Evolutionary conservation across 92 coral and sea anemone genomes (phyloP).

Genomic region (Muricea muricata): DNA sequence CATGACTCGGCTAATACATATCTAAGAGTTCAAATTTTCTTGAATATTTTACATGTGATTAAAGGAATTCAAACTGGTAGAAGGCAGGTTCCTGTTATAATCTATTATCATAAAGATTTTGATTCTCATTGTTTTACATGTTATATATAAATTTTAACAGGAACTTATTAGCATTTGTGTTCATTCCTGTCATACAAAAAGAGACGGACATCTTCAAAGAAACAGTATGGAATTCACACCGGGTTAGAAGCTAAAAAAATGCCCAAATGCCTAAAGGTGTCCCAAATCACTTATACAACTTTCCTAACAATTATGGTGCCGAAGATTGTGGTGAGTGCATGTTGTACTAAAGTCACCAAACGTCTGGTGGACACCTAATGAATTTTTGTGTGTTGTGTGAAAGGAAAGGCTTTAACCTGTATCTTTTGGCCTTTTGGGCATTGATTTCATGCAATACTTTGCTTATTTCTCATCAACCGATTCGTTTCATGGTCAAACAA

Average conservation of each 20-base stretch:
- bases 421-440: neutral
- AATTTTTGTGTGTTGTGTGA: too few species aligned
- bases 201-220: too few species aligned
- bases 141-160: too few species aligned
- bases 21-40: too few species aligned
- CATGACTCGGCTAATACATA: too few species aligned
- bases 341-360: neutral
- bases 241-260: slow-evolving; percentile 64
- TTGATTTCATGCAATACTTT: neutral
- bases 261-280: slow-evolving; percentile 68
- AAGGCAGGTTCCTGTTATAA: too few species aligned
- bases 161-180: too few species aligned
- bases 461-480: neutral
- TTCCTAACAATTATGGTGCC: slow-evolving; percentile 60
- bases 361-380: neutral
- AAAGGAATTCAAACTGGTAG: too few species aligned
- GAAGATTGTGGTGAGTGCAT: slow-evolving; percentile 67
- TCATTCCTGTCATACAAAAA: too few species aligned
- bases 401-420: neutral
- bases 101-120: too few species aligned
- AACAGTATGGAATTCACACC: slow-evolving; percentile 76
- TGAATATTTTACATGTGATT: too few species aligned
- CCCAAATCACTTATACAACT: slow-evolving; percentile 53
- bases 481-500: neutral
- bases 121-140: too few species aligned